Percentiles rank a stretch among this genome's conserved stretches.
Conservation (phyloP, 2,888 invertebrate genomes). For the Orchesella flavescens region DNA sequence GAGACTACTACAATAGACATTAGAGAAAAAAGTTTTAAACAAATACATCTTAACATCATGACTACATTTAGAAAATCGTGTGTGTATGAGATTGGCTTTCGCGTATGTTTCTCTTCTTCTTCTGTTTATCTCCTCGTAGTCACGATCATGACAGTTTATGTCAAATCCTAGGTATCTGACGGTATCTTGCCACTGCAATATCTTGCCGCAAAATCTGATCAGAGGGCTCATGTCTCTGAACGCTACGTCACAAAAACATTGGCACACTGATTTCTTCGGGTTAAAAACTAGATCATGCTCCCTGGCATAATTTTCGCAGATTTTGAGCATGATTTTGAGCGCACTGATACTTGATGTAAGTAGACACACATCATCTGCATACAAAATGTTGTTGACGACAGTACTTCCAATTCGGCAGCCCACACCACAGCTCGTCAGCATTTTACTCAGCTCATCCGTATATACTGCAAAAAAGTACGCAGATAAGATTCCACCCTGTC, state of each 20-base stretch:
- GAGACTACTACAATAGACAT: slow-evolving; percentile 1
- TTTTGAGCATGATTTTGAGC: not conserved
- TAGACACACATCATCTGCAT: slow-evolving; percentile 5
- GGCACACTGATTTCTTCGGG: slow-evolving; percentile 14
- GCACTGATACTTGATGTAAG: not conserved
- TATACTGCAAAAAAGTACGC: slow-evolving; percentile 17
- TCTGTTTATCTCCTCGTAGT: not conserved
- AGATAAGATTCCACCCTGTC: slow-evolving; percentile 13
- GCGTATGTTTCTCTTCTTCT: not conserved
- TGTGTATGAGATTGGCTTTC: not conserved
- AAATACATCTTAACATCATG: not conserved
- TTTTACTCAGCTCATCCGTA: not conserved
- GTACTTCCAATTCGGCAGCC: slow-evolving; percentile 1
- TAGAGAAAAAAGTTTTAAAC: not conserved
- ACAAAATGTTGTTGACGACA: not conserved
- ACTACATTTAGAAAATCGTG: not conserved
- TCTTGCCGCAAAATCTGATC: not conserved
- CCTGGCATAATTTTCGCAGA: slow-evolving; percentile 13
- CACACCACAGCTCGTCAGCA: not conserved
- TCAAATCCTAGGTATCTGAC: slow-evolving; percentile 2
- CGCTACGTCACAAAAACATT: not conserved
- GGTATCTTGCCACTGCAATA: not conserved
- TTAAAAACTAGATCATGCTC: slow-evolving; percentile 17
- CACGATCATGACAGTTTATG: not conserved
- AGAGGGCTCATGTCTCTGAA: not conserved